A percentile compares a stretch with the other conserved stretches of the same genome.
Evolutionary conservation across 2,113 vertebrate genomes (phyloP).

Genomic region (Thymallus thymallus): DNA sequence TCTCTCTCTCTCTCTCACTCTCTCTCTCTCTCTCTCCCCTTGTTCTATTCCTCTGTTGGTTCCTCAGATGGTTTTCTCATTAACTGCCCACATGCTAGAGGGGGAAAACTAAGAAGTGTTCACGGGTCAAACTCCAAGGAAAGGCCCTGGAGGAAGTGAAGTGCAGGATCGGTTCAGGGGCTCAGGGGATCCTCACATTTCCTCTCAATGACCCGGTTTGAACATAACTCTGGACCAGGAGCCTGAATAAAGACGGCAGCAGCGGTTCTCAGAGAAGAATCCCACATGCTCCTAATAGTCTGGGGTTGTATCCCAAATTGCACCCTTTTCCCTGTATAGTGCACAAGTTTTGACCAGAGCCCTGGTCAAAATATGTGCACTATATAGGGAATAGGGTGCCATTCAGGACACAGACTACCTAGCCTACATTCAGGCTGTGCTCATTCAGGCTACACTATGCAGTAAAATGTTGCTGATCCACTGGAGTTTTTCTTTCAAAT

Average conservation of each 20-base stretch:
- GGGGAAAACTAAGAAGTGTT: constrained; percentile 48
- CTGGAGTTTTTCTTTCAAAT: neutral
- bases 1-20: too few relatives aligned
- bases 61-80: constrained; percentile 66
- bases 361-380: too few relatives aligned
- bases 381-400: too few relatives aligned
- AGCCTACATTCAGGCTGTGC: too few relatives aligned
- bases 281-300: neutral
- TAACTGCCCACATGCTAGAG: constrained; percentile 45
- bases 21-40: constrained; percentile 11
- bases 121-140: constrained; percentile 40
- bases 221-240: constrained; percentile 46
- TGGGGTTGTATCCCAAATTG: too few relatives aligned
- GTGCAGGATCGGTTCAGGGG: neutral
- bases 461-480: constrained; percentile 9
- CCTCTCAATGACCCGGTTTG: constrained; percentile 29
- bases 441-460: neutral
- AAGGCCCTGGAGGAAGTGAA: constrained; percentile 48
- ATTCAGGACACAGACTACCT: too few relatives aligned
- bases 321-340: too few relatives aligned
- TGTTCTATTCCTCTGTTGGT: constrained; percentile 10
- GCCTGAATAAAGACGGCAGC: constrained; percentile 51
- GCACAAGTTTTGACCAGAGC: neutral
- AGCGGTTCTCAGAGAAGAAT: constrained; percentile 11
- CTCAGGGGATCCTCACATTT: constrained; percentile 60